Evolutionary conservation across 35 echinoderm and acorn worm species (phyloP), one percentile per base, ranked within the genome.

Genomic region (Amphiura filiformis): DNA sequence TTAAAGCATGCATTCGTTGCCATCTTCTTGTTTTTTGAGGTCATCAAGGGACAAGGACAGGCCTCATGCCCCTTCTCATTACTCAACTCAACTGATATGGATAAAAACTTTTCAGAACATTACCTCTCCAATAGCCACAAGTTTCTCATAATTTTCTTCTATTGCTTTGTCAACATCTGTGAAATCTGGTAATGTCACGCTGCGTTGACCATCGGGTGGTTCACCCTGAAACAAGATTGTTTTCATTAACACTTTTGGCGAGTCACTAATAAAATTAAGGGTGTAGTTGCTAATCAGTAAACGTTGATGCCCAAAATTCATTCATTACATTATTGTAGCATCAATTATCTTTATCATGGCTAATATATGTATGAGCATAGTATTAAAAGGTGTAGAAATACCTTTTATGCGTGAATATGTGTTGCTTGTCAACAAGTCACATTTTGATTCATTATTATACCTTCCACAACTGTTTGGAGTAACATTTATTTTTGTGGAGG

Each of bases 91-190:
- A 34, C 37, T 36, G 5, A 28, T 22, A 36, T 28, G 37, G 44
- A 20, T 13, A 79, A 4, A 39, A 4, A 49, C 39, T 31, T 7
- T 40, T 13, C 34, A 13, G 7, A 31, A 13, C 80, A 81, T 65
- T 81, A 93, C 95, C 88, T 97, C 95, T 42, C 95, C 95, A 85
- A 97, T 76, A 35, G 95, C 95, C 37, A 91, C 95, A 37, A 97
- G 84, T 44, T 88, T 64, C 34, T 93, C 86, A 49, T 39, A 81
- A 88, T 91, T 56, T 65, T 91, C 86, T 18, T 78, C 87, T 65
- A 97, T 94, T 23, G 83, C 36, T 35, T 83, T 77, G 11, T 76
- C 34, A 38, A 84, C 78, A 26, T 87, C 94, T 57, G 83, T 84
- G 39, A 96, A 76, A 79, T 96, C 94, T 37, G 39, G 39, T 15